These are phyloP conservation scores for Drosophila siamana DNA, from an alignment of 2,888 invertebrate genomes.

Conservation along the genomic window DNA sequence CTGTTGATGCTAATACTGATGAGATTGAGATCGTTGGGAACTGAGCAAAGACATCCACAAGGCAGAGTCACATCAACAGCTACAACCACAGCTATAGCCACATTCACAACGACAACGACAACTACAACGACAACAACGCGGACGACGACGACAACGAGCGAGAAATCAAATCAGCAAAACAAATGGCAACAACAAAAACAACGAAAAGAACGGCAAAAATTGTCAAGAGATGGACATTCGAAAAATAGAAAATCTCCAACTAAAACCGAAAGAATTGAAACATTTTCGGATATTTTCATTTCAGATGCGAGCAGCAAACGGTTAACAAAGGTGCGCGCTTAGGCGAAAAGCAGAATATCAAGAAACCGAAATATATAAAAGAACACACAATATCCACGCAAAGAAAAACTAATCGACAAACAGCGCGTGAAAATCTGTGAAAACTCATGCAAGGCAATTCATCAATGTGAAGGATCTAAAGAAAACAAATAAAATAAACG, in stretches of 20 bases:
- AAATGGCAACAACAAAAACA: conserved; percentile 66
- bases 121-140: neutral
- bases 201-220: conserved; percentile 58
- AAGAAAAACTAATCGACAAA: conserved; percentile 28
- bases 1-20: conserved; percentile 23
- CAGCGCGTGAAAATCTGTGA: conserved; percentile 27
- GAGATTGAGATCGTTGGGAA: conserved; percentile 63
- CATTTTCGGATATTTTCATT: conserved; percentile 81
- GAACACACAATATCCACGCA: conserved; percentile 26
- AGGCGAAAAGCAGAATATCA: conserved; percentile 45
- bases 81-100: neutral
- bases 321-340: conserved; percentile 82
- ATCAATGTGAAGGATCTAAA: conserved; percentile 21
- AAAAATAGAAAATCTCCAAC: conserved; percentile 81
- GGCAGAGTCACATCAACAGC: conserved; percentile 14
- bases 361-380: conserved; percentile 19
- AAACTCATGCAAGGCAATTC: conserved; percentile 8
- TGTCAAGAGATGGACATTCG: conserved; percentile 81
- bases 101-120: conserved; percentile 17
- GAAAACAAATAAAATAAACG: neutral
- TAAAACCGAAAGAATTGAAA: conserved; percentile 80
- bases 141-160: conserved; percentile 42
- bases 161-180: conserved; percentile 72
- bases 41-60: conserved; percentile 54
- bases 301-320: conserved; percentile 83